phyloP scores from a whole-genome alignment of 2,113 vertebrate species.

The Chunga burmeisteri region DNA sequence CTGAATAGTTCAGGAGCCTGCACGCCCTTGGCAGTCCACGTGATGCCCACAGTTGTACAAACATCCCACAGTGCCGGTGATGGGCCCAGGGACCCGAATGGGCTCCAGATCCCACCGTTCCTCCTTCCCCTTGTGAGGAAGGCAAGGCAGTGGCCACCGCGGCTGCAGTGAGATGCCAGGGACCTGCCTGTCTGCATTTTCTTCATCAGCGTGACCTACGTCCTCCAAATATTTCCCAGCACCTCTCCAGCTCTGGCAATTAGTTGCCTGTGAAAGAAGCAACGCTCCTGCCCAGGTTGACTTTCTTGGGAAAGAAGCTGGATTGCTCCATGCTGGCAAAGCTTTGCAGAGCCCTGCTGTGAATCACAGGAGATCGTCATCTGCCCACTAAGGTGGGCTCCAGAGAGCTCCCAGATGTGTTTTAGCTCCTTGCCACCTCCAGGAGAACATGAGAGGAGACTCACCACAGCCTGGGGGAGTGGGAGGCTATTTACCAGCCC shows the following conservation, averaged over 20 bases:
- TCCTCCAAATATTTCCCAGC: neutral
- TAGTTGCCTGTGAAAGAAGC: neutral
- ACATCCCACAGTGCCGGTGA: too few species aligned
- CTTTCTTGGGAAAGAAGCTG: neutral
- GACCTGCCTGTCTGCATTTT: neutral
- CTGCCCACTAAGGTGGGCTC: neutral
- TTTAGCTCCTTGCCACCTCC: neutral
- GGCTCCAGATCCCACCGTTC: neutral
- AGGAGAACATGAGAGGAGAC: neutral
- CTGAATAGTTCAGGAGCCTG: neutral
- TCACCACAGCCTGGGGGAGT: accelerated
- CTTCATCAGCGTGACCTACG: neutral
- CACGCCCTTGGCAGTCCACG: neutral
- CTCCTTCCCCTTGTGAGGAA: accelerated
- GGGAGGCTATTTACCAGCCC: neutral
- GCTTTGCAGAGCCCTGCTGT: neutral
- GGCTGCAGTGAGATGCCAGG: neutral
- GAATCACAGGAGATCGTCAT: neutral
- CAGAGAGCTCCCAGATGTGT: neutral
- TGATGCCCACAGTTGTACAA: neutral
- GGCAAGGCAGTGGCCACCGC: accelerated
- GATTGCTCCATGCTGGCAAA: neutral
- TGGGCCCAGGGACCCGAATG: accelerated
- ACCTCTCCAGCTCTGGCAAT: neutral
- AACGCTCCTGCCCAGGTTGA: neutral